These are phyloP conservation scores for Scolopax mira DNA, from an alignment of 2,113 vertebrate genomes.

Conservation along the genomic window DNA sequence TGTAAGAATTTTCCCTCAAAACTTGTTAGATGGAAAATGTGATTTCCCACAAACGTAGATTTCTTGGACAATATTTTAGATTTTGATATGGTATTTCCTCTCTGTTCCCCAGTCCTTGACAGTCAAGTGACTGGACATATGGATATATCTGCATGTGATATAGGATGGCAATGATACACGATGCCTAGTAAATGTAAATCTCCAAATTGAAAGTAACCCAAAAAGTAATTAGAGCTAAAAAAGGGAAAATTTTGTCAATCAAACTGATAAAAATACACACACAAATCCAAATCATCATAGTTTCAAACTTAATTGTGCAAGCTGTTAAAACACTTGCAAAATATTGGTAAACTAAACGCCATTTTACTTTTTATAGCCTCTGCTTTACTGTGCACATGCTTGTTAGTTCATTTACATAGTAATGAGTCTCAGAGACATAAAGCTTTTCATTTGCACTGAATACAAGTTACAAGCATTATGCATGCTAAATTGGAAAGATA, in stretches of 20 bases:
- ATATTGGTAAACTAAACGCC: slow-evolving; percentile 53
- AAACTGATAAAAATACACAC: slow-evolving; percentile 2
- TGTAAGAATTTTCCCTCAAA: background rate
- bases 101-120: background rate
- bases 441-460: slow-evolving; percentile 60
- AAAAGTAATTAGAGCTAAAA: slow-evolving; percentile 37
- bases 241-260: slow-evolving; percentile 41
- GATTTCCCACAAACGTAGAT: background rate
- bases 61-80: background rate
- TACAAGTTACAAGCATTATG: slow-evolving; percentile 43
- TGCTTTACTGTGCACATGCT: slow-evolving; percentile 30
- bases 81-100: background rate
- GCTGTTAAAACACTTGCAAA: slow-evolving; percentile 59
- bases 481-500: slow-evolving; percentile 29
- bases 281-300: slow-evolving; percentile 3
- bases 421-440: slow-evolving; percentile 51
- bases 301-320: slow-evolving; percentile 52
- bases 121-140: background rate
- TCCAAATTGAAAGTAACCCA: background rate
- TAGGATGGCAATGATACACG: background rate
- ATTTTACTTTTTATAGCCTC: slow-evolving; percentile 50
- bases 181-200: background rate
- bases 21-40: background rate
- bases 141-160: background rate
- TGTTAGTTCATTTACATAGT: slow-evolving; percentile 65